Percentiles rank a stretch among this genome's conserved stretches.
Conservation (phyloP, 2,888 invertebrate species). For the Aspidiotus destructor region DNA sequence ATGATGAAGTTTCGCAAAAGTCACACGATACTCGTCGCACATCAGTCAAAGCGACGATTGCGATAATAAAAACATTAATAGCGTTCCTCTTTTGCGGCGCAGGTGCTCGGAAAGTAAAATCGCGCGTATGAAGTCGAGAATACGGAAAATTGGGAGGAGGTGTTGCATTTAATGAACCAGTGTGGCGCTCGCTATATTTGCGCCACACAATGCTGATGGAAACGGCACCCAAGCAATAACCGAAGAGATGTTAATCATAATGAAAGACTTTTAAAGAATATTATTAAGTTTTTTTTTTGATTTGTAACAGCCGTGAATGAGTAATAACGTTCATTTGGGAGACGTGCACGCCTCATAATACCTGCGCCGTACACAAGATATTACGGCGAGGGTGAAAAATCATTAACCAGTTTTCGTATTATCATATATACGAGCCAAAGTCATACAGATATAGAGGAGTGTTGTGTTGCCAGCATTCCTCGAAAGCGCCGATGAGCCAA, state of each 20-base stretch:
- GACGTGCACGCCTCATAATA: neutral
- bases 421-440: too few relatives aligned
- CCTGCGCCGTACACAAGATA: neutral
- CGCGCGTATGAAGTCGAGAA: too few relatives aligned
- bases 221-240: neutral
- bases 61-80: constrained; percentile 2
- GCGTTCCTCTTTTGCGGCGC: neutral
- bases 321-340: constrained; percentile 19
- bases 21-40: too few relatives aligned
- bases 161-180: constrained; percentile 5
- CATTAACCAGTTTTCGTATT: neutral
- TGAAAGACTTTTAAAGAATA: constrained; percentile 10
- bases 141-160: neutral
- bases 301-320: constrained; percentile 13
- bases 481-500: too few relatives aligned
- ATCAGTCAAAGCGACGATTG: neutral
- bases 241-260: constrained; percentile 18
- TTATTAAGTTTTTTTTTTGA: constrained; percentile 1
- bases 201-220: neutral
- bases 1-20: too few relatives aligned
- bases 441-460: too few relatives aligned
- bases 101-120: neutral
- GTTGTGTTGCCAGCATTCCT: too few relatives aligned
- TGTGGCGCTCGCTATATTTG: constrained; percentile 5
- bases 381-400: constrained; percentile 1